phyloP scores from a whole-genome alignment of 2,888 invertebrate genomes.

The Aromia moschata region DNA sequence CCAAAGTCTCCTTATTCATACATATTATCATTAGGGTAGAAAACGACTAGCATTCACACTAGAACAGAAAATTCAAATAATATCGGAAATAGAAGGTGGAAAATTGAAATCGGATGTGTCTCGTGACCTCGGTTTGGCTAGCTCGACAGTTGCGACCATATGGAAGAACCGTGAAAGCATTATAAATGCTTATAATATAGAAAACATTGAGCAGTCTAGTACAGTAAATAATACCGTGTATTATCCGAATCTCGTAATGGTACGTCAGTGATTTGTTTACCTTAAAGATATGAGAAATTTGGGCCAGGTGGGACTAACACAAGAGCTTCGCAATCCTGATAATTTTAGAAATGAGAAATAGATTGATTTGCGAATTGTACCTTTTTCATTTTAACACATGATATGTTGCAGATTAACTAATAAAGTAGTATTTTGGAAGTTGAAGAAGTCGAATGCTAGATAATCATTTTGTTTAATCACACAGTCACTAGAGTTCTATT shows the following conservation, averaged over 20 bases:
- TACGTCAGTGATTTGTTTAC: constrained; percentile 38
- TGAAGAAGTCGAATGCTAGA: constrained; percentile 20
- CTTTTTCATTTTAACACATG: constrained; percentile 14
- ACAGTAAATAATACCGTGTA: constrained; percentile 39
- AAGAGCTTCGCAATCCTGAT: constrained; percentile 11
- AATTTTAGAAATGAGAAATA: constrained; percentile 1
- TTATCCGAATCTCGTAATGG: constrained; percentile 42
- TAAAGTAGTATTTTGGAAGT: constrained; percentile 17
- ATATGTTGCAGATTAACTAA: constrained; percentile 18
- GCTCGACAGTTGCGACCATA: constrained; percentile 68
- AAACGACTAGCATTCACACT: constrained; percentile 70
- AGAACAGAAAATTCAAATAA: constrained; percentile 70
- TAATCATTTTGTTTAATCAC: constrained; percentile 3
- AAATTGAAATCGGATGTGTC: constrained; percentile 69
- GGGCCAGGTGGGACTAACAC: constrained; percentile 22
- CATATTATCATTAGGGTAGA: constrained; percentile 63
- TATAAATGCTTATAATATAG: constrained; percentile 56
- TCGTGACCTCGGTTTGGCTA: constrained; percentile 67
- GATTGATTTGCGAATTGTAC: not conserved
- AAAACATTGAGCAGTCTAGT: constrained; percentile 39
- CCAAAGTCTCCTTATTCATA: constrained; percentile 1
- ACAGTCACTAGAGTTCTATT: constrained; percentile 7
- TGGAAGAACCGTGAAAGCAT: constrained; percentile 69
- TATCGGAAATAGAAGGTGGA: constrained; percentile 68
- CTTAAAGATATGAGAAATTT: constrained; percentile 39